Base-by-base conservation (phyloP, 2,888 invertebrate species). In the Patella depressa region DNA sequence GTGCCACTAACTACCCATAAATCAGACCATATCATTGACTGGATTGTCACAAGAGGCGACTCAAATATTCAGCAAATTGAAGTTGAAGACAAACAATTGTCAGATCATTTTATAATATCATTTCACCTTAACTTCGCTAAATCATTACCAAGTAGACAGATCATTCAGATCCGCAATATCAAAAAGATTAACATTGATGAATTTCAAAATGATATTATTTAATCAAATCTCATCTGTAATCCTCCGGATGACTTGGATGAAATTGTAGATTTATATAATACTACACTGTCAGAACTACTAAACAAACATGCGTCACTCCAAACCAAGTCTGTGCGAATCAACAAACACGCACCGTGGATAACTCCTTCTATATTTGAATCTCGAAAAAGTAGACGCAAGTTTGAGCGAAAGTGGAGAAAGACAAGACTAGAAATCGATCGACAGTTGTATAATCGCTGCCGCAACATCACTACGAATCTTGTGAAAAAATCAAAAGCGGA, bases 51-150 rank as follows among this genome's bases (percentile, higher is more conserved):
- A n/a, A 19, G 59, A 14, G 19, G n/a, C 14, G 19, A 19, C 11
- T 59, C 59, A n/a, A 14, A 7, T 59, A 59, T 59, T 59, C n/a
- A 14, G 7, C 17, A 59, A n/a, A 17, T 14, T 59, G 59, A 59
- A 59, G 59, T 59, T 59, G 17, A 19, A 19, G 59, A n/a, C 59
- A 59, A 59, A 59, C 59, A 59, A 59, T 1, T 59, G n/a, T 59
- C 59, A 59, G 59, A 59, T 59, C 59, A 59, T 59, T 59, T 59
- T 59, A 17, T 19, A 7, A 59, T 59, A 59, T 59, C 59, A n/a
- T 59, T 59, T 19, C 15, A n/a, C 11, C n/a, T 59, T 59, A 19
- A 59, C 59, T 59, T 59, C n/a, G 17, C 17, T n/a, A 59, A 14
- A 59, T n/a, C 17, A 11, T n/a, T 59, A 59, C 59, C n/a, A n/a